Base-by-base conservation (phyloP, 2,113 vertebrate genomes). In the Leptobrachium ailaonicum region DNA sequence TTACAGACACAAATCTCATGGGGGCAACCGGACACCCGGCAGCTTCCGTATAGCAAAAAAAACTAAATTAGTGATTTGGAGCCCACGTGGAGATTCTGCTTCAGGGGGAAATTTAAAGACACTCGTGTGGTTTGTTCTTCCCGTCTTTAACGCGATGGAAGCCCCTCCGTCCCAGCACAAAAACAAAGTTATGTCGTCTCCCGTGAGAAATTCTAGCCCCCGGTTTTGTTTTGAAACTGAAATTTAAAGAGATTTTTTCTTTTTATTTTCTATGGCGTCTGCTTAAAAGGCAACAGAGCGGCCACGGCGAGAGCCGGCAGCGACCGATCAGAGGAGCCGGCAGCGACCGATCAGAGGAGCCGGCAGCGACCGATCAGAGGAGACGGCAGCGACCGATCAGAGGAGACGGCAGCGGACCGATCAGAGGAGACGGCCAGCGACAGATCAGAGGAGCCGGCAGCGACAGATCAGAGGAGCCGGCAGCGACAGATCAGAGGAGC, bases 201-300 rank as follows among this genome's bases (percentile, higher is more conserved):
- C 60, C 14, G 20, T 4, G 20, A 47, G 64, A 43, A 74, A 47
- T 9, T 80, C 20, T 6, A 74, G 71, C 32, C 71, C 66, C 70
- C 47, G 4, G 4, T 50, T 50, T 50, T 32, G 20, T 32, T 32
- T 32, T 32, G 20, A 32, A 50, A 50, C 47, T 50, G 4, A 8
- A 50, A 50, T 50, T 50, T 50, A 50, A 50, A 50, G 47, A 50
- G 47, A 5, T 5, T 50, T 50, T 50, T 50, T 4, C 47, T 50
- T 50, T 50, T 50, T 4, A 4, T 50, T 50, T 50, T 8, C 47
- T 5, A 50, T 8, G 8, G 47, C 8, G 47, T 5, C 78, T 60
- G 50, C 63, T 32, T 13, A 7, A 6, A 13, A 66, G 11, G 2
- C 43, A 2, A 73, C 8, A 32, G 20, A 32, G 20, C 20, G 1